Conservation (phyloP, 2,797 vertebrate species). For the Dromococcyx pavoninus region DNA sequence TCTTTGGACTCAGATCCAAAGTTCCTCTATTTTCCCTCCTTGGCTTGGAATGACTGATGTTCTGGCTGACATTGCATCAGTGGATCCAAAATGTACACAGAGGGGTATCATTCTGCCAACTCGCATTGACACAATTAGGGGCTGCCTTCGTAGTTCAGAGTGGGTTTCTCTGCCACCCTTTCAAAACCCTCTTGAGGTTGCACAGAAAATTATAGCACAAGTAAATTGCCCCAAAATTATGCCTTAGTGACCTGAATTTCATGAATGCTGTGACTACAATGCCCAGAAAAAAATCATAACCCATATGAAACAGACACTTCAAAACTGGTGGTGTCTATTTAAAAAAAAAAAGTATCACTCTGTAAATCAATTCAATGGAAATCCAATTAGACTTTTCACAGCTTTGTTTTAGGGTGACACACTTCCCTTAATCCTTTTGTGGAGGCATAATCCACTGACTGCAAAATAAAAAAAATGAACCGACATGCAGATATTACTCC, state of each 20-base stretch:
- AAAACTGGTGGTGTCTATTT: not conserved
- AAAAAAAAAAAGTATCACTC: not conserved
- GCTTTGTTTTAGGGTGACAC: not conserved
- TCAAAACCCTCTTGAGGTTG: not conserved
- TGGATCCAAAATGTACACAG: not conserved
- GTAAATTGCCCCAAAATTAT: not conserved
- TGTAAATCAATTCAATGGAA: not conserved
- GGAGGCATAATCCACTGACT: not conserved
- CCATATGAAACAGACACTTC: not conserved
- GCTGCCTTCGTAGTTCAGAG: not conserved
- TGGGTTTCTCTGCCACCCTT: not conserved
- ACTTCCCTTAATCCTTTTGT: not conserved
- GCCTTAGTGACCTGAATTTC: not conserved
- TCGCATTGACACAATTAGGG: not conserved
- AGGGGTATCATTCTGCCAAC: not conserved
- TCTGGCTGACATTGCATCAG: not conserved
- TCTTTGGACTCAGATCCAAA: not conserved
- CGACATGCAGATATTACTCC: not conserved
- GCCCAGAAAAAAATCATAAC: not conserved
- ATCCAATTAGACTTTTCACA: not conserved
- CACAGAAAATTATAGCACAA: not conserved
- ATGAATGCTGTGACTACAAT: not conserved
- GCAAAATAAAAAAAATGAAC: not conserved
- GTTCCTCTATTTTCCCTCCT: not conserved
- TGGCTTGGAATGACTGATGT: not conserved